Percentiles rank a stretch among this genome's conserved stretches.
phyloP scores from a whole-genome alignment of 1,140 invertebrate species.

The Zaprionus camerounensis region DNA sequence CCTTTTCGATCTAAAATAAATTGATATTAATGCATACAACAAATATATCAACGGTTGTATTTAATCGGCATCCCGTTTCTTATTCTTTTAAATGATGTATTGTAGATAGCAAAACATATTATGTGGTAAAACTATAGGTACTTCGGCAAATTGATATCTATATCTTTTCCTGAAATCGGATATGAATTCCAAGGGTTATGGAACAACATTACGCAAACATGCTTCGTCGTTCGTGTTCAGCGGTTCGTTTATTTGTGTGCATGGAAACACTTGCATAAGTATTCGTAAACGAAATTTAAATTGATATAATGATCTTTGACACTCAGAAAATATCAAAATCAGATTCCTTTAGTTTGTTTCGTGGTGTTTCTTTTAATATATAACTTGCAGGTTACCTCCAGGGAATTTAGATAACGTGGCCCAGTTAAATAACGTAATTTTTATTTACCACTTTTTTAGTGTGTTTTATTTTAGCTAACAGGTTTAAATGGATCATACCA shows the following conservation, averaged over 20 bases:
- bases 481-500: not conserved
- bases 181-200: not conserved
- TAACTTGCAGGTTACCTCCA: not conserved
- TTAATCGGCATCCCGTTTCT: not conserved
- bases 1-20: conserved; percentile 3
- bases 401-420: not conserved
- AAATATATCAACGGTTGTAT: not conserved
- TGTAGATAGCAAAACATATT: no score
- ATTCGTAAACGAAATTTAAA: not conserved
- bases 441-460: not conserved
- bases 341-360: not conserved
- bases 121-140: not conserved
- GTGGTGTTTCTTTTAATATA: not conserved
- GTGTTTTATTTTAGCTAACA: not conserved
- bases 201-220: not conserved
- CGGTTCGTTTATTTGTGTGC: not conserved
- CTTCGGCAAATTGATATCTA: not conserved
- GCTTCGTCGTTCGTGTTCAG: not conserved
- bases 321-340: not conserved
- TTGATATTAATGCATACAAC: conserved; percentile 7
- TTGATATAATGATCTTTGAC: not conserved
- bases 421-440: not conserved
- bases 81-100: not conserved
- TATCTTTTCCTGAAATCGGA: not conserved
- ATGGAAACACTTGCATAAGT: not conserved